phyloP scores from a whole-genome alignment of 2,888 invertebrate genomes.

The Ochropleura leucogaster region DNA sequence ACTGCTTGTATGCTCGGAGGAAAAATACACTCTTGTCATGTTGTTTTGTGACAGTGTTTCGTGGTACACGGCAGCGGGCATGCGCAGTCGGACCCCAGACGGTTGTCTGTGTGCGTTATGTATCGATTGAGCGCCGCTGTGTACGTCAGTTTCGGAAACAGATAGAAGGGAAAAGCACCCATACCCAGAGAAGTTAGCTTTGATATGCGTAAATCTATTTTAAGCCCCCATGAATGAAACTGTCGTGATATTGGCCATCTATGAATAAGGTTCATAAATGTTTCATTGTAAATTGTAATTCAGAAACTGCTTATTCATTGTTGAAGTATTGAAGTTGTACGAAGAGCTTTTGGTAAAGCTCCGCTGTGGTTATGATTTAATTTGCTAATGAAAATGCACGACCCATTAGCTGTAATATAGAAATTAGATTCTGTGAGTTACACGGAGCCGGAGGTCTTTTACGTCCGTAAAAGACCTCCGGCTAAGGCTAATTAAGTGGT shows the following conservation, averaged over 20 bases:
- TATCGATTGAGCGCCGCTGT: slow-evolving; percentile 86
- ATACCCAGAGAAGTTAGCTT: slow-evolving; percentile 67
- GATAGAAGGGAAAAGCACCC: slow-evolving; percentile 76
- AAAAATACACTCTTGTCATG: slow-evolving; percentile 59
- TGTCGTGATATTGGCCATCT: slow-evolving; percentile 52
- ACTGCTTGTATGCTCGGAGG: slow-evolving; percentile 36
- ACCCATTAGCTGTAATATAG: slow-evolving; percentile 29
- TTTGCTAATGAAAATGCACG: slow-evolving; percentile 36
- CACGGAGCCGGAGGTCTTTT: slow-evolving; percentile 8
- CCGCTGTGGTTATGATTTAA: slow-evolving; percentile 19
- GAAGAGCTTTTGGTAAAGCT: slow-evolving; percentile 20
- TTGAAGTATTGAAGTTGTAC: slow-evolving; percentile 23
- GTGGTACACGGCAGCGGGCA: slow-evolving; percentile 79
- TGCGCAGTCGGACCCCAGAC: slow-evolving; percentile 76
- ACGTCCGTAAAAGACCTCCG: too few species aligned
- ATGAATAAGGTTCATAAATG: slow-evolving; percentile 46
- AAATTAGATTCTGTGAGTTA: slow-evolving; percentile 39
- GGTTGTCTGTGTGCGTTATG: slow-evolving; percentile 83
- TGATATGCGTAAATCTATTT: slow-evolving; percentile 81
- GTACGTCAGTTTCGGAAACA: slow-evolving; percentile 86
- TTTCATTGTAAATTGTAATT: slow-evolving; percentile 24
- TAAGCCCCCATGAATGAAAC: slow-evolving; percentile 80
- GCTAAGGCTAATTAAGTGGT: too few species aligned
- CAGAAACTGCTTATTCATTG: slow-evolving; percentile 27
- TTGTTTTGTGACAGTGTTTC: slow-evolving; percentile 75